Evolutionary conservation across 2,113 vertebrate genomes (phyloP).

Genomic region (Lethenteron reissneri): DNA sequence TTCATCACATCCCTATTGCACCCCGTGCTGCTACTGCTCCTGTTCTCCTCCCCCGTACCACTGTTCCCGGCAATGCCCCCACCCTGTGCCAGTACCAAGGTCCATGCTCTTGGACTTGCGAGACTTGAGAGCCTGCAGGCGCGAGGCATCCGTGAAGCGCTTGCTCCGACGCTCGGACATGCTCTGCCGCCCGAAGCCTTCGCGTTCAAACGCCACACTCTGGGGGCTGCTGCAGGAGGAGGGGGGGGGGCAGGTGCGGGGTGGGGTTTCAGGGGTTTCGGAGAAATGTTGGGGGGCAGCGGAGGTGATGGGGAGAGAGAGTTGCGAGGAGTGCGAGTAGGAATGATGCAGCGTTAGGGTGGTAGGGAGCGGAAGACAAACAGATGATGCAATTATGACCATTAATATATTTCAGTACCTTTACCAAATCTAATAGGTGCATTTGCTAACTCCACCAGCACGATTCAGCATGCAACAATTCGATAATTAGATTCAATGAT

Average conservation of each 20-base stretch:
- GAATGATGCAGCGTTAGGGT: neutral
- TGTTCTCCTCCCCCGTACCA: neutral
- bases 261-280: neutral
- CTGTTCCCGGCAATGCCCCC: neutral
- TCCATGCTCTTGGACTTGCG: constrained; percentile 99
- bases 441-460: no score
- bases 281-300: neutral
- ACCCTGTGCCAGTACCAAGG: constrained; percentile 39
- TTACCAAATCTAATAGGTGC: no score
- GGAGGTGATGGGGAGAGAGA: neutral
- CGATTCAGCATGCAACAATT: no score
- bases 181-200: constrained; percentile 91
- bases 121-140: constrained; percentile 76
- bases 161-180: constrained; percentile 97
- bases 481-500: no score
- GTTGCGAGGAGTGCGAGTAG: neutral
- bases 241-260: neutral
- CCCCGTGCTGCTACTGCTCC: neutral
- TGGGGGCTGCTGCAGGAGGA: neutral
- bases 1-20: neutral
- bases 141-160: constrained; percentile 58
- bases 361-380: neutral
- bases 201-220: constrained; percentile 53
- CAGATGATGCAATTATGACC: no score
- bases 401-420: no score